Percentiles rank a stretch among this genome's conserved stretches.
Conservation (phyloP, 1,140 invertebrate species). For the Euwallacea fornicatus region DNA sequence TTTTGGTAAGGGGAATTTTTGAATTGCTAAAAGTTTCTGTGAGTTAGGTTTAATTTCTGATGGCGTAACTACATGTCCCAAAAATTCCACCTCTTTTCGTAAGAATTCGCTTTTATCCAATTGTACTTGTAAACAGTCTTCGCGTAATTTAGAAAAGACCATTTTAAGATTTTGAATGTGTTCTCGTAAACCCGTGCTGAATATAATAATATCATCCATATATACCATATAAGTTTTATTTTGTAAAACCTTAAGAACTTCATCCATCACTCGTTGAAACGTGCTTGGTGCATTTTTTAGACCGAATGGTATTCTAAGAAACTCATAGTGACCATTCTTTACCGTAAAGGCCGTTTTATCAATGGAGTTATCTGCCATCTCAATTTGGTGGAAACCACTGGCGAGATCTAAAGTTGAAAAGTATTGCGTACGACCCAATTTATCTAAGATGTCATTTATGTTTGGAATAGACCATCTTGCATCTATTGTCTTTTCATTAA, state of each 20-base stretch:
- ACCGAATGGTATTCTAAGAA: conserved; percentile 47
- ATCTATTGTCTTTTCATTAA: conserved; percentile 52
- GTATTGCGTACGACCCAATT: conserved; percentile 47
- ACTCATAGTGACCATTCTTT: conserved; percentile 50
- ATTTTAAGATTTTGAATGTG: conserved; percentile 39
- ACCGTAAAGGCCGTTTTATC: conserved; percentile 54
- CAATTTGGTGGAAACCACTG: conserved; percentile 56
- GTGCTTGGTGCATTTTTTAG: conserved; percentile 52
- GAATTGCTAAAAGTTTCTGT: conserved; percentile 40
- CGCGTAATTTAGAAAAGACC: conserved; percentile 37
- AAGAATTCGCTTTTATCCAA: no score
- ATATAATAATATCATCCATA: conserved; percentile 47
- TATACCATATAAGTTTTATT: conserved; percentile 50
- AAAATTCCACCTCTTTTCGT: conserved; percentile 41
- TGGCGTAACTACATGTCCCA: conserved; percentile 41
- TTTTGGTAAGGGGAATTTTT: conserved; percentile 43
- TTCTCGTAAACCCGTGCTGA: conserved; percentile 35
- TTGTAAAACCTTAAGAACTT: conserved; percentile 40
- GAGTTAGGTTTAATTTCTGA: conserved; percentile 43
- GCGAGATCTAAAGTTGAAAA: conserved; percentile 54
- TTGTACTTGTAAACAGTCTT: conserved; percentile 35
- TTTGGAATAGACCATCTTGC: conserved; percentile 59
- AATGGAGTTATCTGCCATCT: conserved; percentile 44
- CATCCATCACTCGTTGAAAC: conserved; percentile 50
- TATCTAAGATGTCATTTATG: conserved; percentile 55